These are phyloP conservation scores for Xiphydria camelus DNA, from an alignment of 2,888 invertebrate genomes.

Conservation along the genomic window DNA sequence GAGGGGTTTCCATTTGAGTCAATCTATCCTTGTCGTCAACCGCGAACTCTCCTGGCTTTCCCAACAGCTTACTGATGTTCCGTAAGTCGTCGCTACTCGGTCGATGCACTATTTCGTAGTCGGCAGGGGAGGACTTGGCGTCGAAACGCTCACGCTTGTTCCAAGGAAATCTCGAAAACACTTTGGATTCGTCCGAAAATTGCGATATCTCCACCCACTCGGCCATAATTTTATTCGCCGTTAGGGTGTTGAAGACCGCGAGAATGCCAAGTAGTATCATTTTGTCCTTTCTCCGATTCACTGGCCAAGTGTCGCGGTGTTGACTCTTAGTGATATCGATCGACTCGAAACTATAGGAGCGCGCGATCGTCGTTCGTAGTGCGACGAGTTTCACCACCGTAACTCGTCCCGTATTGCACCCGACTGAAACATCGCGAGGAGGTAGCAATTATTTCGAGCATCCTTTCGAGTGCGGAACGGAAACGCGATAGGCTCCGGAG, in stretches of 20 bases:
- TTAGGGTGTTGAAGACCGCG: too few species aligned
- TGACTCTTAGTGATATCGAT: too few species aligned
- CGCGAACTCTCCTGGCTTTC: not conserved
- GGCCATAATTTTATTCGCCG: conserved; percentile 11
- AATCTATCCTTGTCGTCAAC: not conserved
- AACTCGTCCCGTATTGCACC: too few species aligned
- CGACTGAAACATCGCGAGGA: conserved; percentile 12
- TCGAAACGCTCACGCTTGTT: not conserved
- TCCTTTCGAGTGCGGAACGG: too few species aligned
- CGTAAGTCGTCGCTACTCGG: not conserved
- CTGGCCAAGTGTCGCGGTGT: too few species aligned
- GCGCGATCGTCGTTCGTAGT: too few species aligned
- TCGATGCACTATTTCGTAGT: too few species aligned
- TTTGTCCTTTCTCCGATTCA: too few species aligned
- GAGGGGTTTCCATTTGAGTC: not conserved
- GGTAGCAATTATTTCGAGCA: conserved; percentile 48
- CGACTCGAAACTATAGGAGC: too few species aligned
- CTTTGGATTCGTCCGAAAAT: conserved; percentile 45
- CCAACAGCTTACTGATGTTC: not conserved
- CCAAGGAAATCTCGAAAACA: conserved; percentile 40
- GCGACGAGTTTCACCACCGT: too few species aligned
- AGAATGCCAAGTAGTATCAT: too few species aligned
- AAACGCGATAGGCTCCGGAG: not conserved
- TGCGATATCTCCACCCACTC: conserved; percentile 55
- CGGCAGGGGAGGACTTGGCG: not conserved